These are phyloP conservation scores for Dione vanillae DNA, from an alignment of 2,888 invertebrate genomes.

Conservation along the genomic window DNA sequence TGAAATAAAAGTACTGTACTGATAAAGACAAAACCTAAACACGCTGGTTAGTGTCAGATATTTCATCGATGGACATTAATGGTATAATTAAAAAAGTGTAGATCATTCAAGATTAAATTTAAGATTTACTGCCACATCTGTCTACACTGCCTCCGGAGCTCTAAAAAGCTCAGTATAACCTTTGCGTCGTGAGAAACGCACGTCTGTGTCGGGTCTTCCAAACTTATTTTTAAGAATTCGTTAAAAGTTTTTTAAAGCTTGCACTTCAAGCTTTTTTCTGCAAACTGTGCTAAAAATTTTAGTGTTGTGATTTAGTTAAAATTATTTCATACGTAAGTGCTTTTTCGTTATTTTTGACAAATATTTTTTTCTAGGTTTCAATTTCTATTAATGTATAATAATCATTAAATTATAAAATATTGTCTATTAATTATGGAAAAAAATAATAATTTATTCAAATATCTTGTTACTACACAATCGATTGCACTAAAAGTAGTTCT, in stretches of 20 bases:
- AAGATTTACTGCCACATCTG: slow-evolving; percentile 10
- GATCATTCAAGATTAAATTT: slow-evolving; percentile 11
- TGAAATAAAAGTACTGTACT: too few species aligned
- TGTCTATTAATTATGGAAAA: not conserved
- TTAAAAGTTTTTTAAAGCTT: slow-evolving; percentile 2
- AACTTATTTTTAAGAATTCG: slow-evolving; percentile 4
- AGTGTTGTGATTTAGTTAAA: not conserved
- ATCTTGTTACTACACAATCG: slow-evolving; percentile 11
- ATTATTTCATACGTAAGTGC: not conserved
- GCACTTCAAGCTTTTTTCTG: not conserved
- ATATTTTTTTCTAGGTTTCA: not conserved
- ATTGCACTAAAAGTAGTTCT: slow-evolving; percentile 28
- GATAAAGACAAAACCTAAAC: not conserved
- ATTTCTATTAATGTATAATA: too few species aligned
- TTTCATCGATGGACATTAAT: slow-evolving; percentile 5
- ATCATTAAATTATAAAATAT: too few species aligned
- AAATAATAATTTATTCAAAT: not conserved
- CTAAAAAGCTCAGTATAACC: not conserved
- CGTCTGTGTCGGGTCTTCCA: not conserved
- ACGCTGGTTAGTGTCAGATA: not conserved
- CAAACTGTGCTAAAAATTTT: not conserved
- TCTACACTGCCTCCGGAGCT: not conserved
- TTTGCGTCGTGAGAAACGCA: not conserved
- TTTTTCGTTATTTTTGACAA: too few species aligned
- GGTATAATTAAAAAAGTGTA: not conserved